Base-by-base conservation (phyloP, 2,888 invertebrate species). In the Esperia sulphurella region DNA sequence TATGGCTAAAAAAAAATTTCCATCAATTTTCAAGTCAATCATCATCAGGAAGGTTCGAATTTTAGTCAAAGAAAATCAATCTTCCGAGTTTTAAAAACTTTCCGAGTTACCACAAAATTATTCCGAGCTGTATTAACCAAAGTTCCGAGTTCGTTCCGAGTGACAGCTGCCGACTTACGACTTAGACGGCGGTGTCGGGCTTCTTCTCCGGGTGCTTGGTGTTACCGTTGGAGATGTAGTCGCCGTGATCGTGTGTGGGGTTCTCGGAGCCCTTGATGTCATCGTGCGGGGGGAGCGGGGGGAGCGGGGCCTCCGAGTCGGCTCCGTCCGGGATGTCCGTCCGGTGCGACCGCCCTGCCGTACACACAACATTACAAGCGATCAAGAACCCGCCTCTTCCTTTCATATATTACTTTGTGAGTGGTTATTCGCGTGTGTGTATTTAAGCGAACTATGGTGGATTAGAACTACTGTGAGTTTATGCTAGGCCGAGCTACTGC, bases 281-380 rank as follows among this genome's bases (percentile, higher is more conserved):
- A 49, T 91, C 91, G 57, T 92, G 91, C 3, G 21, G 21, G 21
- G 21, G 21, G 9, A 92, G n/a, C 21, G 91, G 82, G 39, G 90
- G 91, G 9, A 92, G 85, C 37, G 92, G 92, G 54, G 92, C 92
- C 61, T 92, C 92, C 51, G 92, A 92, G 58, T 92, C 92, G 56
- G 85, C 92, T 44, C 91, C 91, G 68, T 92, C 92, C 43, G 92
- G 92, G 61, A 92, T 88, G 71, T 92, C 92, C 55, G 91, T 91
- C 73, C 91, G 91, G 61, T 91, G 87, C 46, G 91, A 91, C 61
- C 91, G 91, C 73, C 92, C 92, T 92, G 92, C 75, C 90, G 88
- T 75, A 87, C 79, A 67, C 66, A 40, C 75, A 83, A 79, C 61
- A 74, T 57, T 66, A 73, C 73, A 71, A 83, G 83, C 87, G 87